A percentile compares a stretch with the other conserved stretches of the same genome.
Evolutionary conservation across 2,113 vertebrate species (phyloP).

Genomic region (Chelonoidis abingdonii): DNA sequence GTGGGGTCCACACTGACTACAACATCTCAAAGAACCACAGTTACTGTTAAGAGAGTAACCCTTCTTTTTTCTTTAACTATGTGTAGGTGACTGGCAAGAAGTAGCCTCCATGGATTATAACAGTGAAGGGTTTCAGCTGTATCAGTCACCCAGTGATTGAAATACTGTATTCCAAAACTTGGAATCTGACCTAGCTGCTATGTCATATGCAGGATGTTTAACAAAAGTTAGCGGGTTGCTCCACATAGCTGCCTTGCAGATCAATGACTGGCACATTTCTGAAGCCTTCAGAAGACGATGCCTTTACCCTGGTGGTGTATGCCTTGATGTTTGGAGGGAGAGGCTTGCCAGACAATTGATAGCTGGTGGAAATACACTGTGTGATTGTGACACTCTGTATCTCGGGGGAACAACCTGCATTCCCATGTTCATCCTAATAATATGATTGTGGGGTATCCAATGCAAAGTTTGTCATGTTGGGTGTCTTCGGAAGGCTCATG

Average conservation of each 20-base stretch:
- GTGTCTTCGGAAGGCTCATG: too few relatives aligned
- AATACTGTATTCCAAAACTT: background rate
- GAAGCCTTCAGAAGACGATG: fast-evolving
- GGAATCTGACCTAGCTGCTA: background rate
- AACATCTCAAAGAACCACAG: too few relatives aligned
- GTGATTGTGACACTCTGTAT: background rate
- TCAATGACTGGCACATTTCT: background rate
- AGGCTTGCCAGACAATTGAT: background rate
- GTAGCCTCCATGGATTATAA: background rate
- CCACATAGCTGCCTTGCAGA: background rate
- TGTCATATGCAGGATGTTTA: background rate
- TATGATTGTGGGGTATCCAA: too few relatives aligned
- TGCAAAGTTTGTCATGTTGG: too few relatives aligned
- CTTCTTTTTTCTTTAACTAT: too few relatives aligned
- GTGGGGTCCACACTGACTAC: too few relatives aligned
- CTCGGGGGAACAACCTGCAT: too few relatives aligned
- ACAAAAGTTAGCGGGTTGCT: fast-evolving
- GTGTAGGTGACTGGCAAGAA: too few relatives aligned
- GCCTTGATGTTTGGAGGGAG: background rate
- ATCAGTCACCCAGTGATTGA: background rate
- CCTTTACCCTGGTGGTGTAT: background rate
- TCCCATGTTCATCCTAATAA: too few relatives aligned
- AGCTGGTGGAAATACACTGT: fast-evolving
- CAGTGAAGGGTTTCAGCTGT: background rate
- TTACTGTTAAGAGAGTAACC: too few relatives aligned